Evolutionary conservation across 2,797 vertebrate species (phyloP).

Genomic region (Coregonus ussuriensis): DNA sequence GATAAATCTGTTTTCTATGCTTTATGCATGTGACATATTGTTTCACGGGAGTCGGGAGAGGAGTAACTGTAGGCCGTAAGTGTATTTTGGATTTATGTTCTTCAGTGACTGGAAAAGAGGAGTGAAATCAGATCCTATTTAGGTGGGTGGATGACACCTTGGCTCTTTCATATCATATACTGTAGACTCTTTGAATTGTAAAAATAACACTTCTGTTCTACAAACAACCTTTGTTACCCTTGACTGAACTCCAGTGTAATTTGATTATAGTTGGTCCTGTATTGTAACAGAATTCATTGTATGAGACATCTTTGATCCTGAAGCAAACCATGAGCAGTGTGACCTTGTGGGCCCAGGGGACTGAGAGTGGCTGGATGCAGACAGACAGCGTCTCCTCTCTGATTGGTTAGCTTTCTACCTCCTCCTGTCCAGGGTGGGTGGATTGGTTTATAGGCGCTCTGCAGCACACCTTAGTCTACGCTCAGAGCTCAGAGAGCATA

Average conservation of each 20-base stretch:
- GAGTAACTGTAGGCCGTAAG: neutral
- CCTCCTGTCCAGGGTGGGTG: slow-evolving; percentile 19
- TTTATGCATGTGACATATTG: slow-evolving; percentile 53
- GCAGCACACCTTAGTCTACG: slow-evolving; percentile 19
- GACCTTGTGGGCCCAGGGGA: slow-evolving; percentile 52
- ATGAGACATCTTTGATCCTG: slow-evolving; percentile 43
- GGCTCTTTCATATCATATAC: neutral
- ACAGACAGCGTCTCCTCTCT: slow-evolving; percentile 29
- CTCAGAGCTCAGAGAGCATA: slow-evolving; percentile 16
- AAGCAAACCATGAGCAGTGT: slow-evolving; percentile 12
- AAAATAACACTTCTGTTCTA: neutral
- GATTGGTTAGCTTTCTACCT: slow-evolving; percentile 13
- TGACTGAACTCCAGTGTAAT: slow-evolving; percentile 29
- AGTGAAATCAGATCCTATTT: slow-evolving; percentile 17
- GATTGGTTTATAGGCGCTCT: slow-evolving; percentile 11
- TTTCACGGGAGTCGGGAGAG: neutral
- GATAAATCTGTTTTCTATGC: slow-evolving; percentile 53
- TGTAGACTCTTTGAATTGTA: neutral
- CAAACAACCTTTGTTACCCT: neutral
- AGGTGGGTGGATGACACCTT: slow-evolving; percentile 18
- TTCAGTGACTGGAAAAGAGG: neutral
- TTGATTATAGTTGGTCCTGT: slow-evolving; percentile 31
- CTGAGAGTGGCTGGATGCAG: slow-evolving; percentile 17
- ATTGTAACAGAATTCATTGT: slow-evolving; percentile 45
- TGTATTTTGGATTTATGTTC: neutral